Conservation (phyloP, 2,888 invertebrate genomes). For the Drosophila borborema region DNA sequence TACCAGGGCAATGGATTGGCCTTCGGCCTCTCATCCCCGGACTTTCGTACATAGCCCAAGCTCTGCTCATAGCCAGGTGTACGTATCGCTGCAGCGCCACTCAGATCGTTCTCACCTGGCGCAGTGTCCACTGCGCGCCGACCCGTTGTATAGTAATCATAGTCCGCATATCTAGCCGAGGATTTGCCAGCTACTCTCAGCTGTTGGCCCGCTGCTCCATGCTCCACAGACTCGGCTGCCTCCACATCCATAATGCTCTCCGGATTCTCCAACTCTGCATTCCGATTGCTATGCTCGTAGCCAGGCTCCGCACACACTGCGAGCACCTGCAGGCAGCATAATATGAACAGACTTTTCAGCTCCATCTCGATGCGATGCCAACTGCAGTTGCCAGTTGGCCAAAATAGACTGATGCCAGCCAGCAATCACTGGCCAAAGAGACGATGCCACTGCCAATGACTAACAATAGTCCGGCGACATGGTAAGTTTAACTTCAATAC, state of each 20-base stretch:
- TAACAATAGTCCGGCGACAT: slow-evolving; percentile 72
- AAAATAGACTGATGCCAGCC: slow-evolving; percentile 43
- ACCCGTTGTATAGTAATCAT: slow-evolving; percentile 85
- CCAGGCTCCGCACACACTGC: slow-evolving; percentile 34
- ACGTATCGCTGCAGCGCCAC: slow-evolving; percentile 42
- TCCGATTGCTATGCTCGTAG: slow-evolving; percentile 35
- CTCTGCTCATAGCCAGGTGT: slow-evolving; percentile 22
- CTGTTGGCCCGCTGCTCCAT: slow-evolving; percentile 49
- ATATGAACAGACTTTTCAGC: slow-evolving; percentile 3
- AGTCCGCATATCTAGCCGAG: slow-evolving; percentile 85
- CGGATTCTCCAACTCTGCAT: slow-evolving; percentile 38
- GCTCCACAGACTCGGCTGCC: slow-evolving; percentile 34
- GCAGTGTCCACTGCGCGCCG: slow-evolving; percentile 84
- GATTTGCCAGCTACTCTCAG: slow-evolving; percentile 74
- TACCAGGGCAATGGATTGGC: slow-evolving; percentile 68
- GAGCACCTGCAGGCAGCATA: slow-evolving; percentile 25
- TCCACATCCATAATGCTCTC: slow-evolving; percentile 67
- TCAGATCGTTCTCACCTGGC: slow-evolving; percentile 45
- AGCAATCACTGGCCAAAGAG: slow-evolving; percentile 31
- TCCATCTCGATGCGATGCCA: slow-evolving; percentile 35
- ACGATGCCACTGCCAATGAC: slow-evolving; percentile 24
- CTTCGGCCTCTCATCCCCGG: slow-evolving; percentile 20
- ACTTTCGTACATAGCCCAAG: slow-evolving; percentile 30
- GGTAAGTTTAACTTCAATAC: slow-evolving; percentile 68
- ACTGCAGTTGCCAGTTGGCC: slow-evolving; percentile 40